A percentile compares a stretch with the other conserved stretches of the same genome.
Evolutionary conservation across 1,140 invertebrate species (phyloP).

Genomic region (Lasioglossum albipes): DNA sequence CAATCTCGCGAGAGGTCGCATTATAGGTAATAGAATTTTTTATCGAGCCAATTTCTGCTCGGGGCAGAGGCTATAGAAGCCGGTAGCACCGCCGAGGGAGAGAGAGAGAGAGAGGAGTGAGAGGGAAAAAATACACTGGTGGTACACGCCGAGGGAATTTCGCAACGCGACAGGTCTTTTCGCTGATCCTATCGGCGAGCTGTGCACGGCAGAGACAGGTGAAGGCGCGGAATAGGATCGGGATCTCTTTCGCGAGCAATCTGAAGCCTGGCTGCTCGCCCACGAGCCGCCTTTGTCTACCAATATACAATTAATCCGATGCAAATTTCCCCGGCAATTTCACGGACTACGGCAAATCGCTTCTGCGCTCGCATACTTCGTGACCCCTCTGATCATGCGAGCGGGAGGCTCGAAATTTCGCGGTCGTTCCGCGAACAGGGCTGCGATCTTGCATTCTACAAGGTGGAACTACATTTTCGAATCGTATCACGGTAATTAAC

Average conservation of each 20-base stretch:
- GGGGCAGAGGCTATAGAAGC: not conserved
- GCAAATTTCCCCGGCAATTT: constrained; percentile 40
- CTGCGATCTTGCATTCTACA: too few species aligned
- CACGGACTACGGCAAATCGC: constrained; percentile 22
- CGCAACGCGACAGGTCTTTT: constrained; percentile 31
- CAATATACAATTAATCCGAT: constrained; percentile 37
- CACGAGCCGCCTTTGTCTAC: constrained; percentile 12
- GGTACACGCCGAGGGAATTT: constrained; percentile 5
- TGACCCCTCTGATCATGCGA: not conserved
- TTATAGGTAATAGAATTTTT: constrained; percentile 47
- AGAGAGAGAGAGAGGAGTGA: constrained; percentile 20
- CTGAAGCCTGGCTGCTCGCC: constrained; percentile 8
- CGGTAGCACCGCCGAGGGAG: constrained; percentile 1
- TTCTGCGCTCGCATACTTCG: constrained; percentile 5
- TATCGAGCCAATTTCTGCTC: constrained; percentile 47
- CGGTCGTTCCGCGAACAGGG: too few species aligned
- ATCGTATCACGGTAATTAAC: too few species aligned
- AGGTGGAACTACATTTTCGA: too few species aligned
- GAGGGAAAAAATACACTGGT: not conserved
- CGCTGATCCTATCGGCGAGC: constrained; percentile 43
- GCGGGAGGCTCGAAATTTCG: not conserved
- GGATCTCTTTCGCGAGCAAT: constrained; percentile 33
- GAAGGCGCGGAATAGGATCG: constrained; percentile 32
- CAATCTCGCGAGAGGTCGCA: constrained; percentile 7
- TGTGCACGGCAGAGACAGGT: constrained; percentile 17